Evolutionary conservation across 2,888 invertebrate species (phyloP).

Genomic region (Pammene fasciana): DNA sequence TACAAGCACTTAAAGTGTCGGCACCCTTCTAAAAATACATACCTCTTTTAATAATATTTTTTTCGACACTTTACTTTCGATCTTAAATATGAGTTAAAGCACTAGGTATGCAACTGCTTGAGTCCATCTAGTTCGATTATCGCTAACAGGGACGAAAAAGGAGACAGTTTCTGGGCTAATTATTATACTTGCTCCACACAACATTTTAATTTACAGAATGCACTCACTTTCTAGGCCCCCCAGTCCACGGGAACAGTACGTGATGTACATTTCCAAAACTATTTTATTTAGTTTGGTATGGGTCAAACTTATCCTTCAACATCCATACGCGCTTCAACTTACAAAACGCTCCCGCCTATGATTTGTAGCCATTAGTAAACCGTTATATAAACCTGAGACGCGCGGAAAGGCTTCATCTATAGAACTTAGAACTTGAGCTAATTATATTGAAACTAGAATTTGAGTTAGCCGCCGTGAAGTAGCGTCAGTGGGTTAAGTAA

Average conservation of each 20-base stretch:
- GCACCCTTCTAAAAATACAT: no score
- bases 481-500: no score
- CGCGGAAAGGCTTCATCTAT: slow-evolving; percentile 18
- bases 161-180: no score
- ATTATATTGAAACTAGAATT: slow-evolving; percentile 9
- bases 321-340: no score
- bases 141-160: slow-evolving; percentile 10
- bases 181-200: neutral
- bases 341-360: slow-evolving; percentile 14
- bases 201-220: no score
- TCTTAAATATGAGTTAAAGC: neutral
- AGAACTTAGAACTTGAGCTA: slow-evolving; percentile 14
- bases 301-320: neutral
- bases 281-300: no score
- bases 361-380: slow-evolving; percentile 13
- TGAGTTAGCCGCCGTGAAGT: no score
- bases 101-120: neutral
- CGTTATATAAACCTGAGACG: slow-evolving; percentile 40
- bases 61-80: neutral
- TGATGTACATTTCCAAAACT: no score
- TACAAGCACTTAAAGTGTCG: neutral
- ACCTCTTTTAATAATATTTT: no score
- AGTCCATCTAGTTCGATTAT: slow-evolving; percentile 3
- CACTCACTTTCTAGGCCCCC: no score
- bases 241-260: no score